Evolutionary conservation across 2,797 vertebrate genomes (phyloP), one percentile per base, ranked within the genome.

Genomic region (Epinephelus malabaricus): DNA sequence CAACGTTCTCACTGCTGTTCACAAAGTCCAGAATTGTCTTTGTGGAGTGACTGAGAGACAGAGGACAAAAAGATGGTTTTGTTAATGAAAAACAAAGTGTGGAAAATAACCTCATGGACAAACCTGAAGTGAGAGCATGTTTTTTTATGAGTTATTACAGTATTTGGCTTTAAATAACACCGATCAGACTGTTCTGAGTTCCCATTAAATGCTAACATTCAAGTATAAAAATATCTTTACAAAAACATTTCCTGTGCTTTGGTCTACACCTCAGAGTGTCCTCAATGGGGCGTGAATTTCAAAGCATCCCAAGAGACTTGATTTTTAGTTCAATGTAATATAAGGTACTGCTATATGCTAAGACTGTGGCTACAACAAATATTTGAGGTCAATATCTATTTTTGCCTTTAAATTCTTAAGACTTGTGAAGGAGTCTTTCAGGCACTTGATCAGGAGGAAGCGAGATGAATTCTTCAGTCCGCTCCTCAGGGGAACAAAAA

Each of bases 1-100:
- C 95, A 0, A 98, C 93, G 55, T 99, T 99, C 91, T 99, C 98
- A 17, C 95, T 99, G 97, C 97, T 98, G 94, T 99, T 99, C 92
- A 99, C 98, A 84, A 99, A 99, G 92, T 99, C 98, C 97, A 98
- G 94, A 82, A 99, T 95, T 0, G 98, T 98, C 95, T 99, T 99
- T 71, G 98, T 98, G 88, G 98, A 98, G 94, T 99, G 97, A 88
- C 98, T 99, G 87, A 82, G 55, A 69, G 18, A 85, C 76, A 75
- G 45, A 62, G 1, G 12, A 81, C 19, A 83, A 25, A 77, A 55
- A 51, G 0, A 50, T 6, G 1, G 11, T 1, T n/a, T 47, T 17
- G 19, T 51, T 74, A 58, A 23, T 2, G 18, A 43, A 69, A 65
- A 8, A 12, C 9, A 23, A 53, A 38, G 2, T 18, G 40, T 12